Base-by-base conservation (phyloP, 2,888 invertebrate genomes). In the Cerastis leucographa region DNA sequence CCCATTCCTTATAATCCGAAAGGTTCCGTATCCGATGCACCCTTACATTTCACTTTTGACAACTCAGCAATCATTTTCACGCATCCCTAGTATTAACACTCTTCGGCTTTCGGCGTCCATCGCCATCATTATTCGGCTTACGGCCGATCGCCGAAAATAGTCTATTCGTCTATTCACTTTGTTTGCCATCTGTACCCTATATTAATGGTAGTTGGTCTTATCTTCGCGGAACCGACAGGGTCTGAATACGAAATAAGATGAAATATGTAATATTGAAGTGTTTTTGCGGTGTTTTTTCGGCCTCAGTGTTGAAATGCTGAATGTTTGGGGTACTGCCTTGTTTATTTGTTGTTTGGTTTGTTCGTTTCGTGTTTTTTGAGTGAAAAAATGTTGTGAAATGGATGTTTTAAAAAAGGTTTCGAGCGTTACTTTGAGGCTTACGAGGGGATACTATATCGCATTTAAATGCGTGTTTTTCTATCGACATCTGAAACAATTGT, bases 171-270 rank as follows among this genome's bases (percentile, higher is more conserved):
- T 86, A 88, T 89, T 91, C 91, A 90, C 88, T 92, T 86, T 89
- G 92, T 93, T 92, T 92, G 89, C 89, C 80, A 84, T 85, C 88
- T 87, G 78, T 79, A 81, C 81, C 82, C 84, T 86, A 85, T 93
- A 94, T 93, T 92, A 93, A 94, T 93, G 91, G 89, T 86, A 78
- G 80, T 81, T 64, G 80, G 84, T 85, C 90, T 91, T 94, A 94
- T 94, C 93, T 90, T 83, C 77, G 62, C 76, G 72, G 74, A 79
- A 80, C 88, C 85, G 78, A 85, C 86, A 78, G 76, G 76, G 61
- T 42, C 73, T 89, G 92, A 93, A 93, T 93, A 84, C 85, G 87
- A 91, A 92, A 89, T 87, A 81, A 74, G 84, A 86, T 87, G 83
- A 89, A 87, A 86, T 86, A 89, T 88, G 84, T 84, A 79, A 85